phyloP scores from a whole-genome alignment of 1,140 invertebrate genomes.

The Drosophila mauritiana region DNA sequence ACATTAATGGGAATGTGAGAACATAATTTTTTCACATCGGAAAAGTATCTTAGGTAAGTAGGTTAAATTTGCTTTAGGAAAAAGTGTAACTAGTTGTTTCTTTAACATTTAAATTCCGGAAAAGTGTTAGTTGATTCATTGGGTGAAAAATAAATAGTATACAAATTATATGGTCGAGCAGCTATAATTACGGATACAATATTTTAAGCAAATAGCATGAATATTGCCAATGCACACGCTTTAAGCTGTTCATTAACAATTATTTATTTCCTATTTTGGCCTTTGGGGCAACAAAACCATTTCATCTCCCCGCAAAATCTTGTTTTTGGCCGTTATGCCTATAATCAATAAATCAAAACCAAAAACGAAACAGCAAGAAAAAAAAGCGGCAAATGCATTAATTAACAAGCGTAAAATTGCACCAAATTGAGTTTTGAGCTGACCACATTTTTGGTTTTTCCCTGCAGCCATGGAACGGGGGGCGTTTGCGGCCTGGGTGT shows the following conservation, averaged over 20 bases:
- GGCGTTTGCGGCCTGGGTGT: conserved; percentile 1
- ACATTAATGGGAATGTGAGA: neutral
- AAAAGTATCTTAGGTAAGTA: neutral
- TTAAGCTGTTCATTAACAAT: conserved; percentile 22
- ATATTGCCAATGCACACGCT: conserved; percentile 12
- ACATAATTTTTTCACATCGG: neutral
- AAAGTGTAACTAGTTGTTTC: neutral
- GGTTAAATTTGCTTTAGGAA: neutral
- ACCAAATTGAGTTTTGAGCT: conserved; percentile 55
- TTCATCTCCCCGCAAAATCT: conserved; percentile 23
- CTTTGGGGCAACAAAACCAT: conserved; percentile 19
- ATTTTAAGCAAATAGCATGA: conserved; percentile 20
- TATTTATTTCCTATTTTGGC: conserved; percentile 38
- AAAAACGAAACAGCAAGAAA: neutral
- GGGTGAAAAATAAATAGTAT: neutral
- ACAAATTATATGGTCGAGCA: neutral
- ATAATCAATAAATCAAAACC: conserved; percentile 46
- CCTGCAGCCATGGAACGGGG: conserved; percentile 3
- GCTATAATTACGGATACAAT: conserved; percentile 17
- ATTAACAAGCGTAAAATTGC: conserved; percentile 75
- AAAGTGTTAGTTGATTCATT: neutral
- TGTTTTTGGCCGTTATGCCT: conserved; percentile 3
- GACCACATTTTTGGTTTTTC: conserved; percentile 36
- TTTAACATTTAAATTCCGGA: neutral
- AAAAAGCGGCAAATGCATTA: conserved; percentile 47